phyloP scores from a whole-genome alignment of 2,113 vertebrate genomes.

The Brachyhypopomus occidentalis region DNA sequence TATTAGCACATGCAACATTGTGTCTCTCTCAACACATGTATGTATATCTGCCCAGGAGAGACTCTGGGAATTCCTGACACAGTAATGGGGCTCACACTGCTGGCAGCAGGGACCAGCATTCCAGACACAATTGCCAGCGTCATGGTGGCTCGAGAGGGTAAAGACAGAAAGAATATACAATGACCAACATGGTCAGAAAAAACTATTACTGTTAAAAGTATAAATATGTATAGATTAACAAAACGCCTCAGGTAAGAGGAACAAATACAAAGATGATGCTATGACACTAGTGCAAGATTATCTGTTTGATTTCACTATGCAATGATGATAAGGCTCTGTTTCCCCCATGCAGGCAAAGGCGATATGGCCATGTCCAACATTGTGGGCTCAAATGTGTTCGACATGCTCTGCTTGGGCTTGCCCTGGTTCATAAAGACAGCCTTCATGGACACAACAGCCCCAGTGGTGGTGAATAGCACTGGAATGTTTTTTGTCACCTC shows the following conservation, averaged over 20 bases:
- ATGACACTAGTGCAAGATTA: not conserved
- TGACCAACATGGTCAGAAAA: no score
- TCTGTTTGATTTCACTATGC: not conserved
- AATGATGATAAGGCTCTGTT: not conserved
- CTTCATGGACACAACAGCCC: slow-evolving; percentile 81
- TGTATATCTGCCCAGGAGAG: slow-evolving; percentile 77
- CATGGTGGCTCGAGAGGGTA: slow-evolving; percentile 94
- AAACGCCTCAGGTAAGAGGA: not conserved
- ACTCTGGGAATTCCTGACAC: slow-evolving; percentile 91
- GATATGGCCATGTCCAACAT: slow-evolving; percentile 99
- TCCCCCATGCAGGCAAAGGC: slow-evolving; percentile 83
- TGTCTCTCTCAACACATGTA: not conserved
- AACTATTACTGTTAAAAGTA: not conserved
- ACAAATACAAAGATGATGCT: not conserved
- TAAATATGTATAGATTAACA: not conserved
- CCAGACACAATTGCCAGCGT: slow-evolving; percentile 94
- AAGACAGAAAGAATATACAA: not conserved
- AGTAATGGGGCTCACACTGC: slow-evolving; percentile 94
- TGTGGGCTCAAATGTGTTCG: slow-evolving; percentile 96
- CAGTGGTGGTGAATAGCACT: slow-evolving; percentile 87
- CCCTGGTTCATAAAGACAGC: slow-evolving; percentile 96
- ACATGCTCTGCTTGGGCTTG: slow-evolving; percentile 92
- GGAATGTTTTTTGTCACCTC: slow-evolving; percentile 86
- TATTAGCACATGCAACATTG: not conserved
- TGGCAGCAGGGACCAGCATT: slow-evolving; percentile 95